Conservation (phyloP, 1,140 invertebrate species). For the Meloidogyne chitwoodi region DNA sequence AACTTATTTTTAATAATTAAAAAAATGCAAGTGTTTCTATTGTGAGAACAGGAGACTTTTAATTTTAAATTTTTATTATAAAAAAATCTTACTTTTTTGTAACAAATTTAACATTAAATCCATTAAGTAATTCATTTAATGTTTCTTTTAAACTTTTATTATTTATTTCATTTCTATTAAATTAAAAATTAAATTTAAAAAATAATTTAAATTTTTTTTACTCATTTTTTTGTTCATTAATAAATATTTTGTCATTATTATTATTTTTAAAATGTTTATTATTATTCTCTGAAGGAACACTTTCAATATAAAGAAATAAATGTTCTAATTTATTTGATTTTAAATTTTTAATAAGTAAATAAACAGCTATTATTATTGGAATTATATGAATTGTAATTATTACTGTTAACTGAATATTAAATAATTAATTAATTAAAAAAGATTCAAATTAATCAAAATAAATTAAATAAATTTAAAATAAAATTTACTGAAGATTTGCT, state of each 20-base stretch:
- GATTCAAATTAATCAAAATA: too few relatives aligned
- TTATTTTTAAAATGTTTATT: neutral
- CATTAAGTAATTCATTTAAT: conserved; percentile 36
- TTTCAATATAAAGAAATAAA: conserved; percentile 50
- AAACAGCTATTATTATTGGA: conserved; percentile 43
- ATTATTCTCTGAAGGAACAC: conserved; percentile 23
- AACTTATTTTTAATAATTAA: too few relatives aligned
- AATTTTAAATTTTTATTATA: too few relatives aligned
- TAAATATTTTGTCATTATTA: neutral
- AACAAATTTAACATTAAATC: conserved; percentile 43
- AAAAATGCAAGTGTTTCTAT: too few relatives aligned
- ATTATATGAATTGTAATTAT: conserved; percentile 18
- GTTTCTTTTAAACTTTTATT: conserved; percentile 31
- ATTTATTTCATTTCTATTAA: conserved; percentile 15
- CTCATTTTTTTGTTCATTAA: neutral
- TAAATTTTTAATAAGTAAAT: conserved; percentile 43
- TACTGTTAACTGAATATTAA: neutral
- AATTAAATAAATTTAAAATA: neutral
- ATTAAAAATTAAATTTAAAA: neutral
- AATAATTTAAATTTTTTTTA: neutral
- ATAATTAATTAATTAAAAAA: neutral
- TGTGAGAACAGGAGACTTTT: too few relatives aligned
- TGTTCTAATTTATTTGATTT: conserved; percentile 44
- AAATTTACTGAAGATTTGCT: conserved; percentile 42
- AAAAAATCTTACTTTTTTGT: conserved; percentile 31